Evolutionary conservation across 2,888 invertebrate species (phyloP), one percentile per base, ranked within the genome.

Genomic region (Agrochola lychnidis): DNA sequence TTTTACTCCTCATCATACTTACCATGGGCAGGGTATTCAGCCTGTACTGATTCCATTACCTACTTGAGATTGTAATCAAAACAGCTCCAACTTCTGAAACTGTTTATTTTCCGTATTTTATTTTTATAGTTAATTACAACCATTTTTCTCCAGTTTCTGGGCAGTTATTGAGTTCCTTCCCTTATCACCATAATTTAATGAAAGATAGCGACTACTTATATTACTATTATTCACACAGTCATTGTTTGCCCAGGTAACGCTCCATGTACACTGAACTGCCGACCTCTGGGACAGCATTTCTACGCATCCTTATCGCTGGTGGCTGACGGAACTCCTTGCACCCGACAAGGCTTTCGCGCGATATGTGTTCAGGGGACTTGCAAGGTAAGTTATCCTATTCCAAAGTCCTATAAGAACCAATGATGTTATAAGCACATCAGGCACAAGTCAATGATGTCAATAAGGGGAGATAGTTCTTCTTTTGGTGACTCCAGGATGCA

Each of bases 301-400:
- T 99, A 98, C 93, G 98, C 98, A 16, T 98, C 98, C 1, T 95
- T 99, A 78, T 98, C 98, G 88, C 97, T 98, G 82, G 98, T 98
- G 63, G 97, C 98, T 72, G 98, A 99, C 92, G 99, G 99, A 16
- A 98, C 98, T 56, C 96, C 97, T 0, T 99, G 99, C 91, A 97
- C 97, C 51, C 97, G 95, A 78, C 97, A 97, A 53, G 97, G 97
- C 10, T 97, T 96, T 61, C 97, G 97, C 74, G 98, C 98, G 80
- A 97, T 98, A 82, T 99, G 99, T 92, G 97, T 99, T 76, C 97
- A 98, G 86, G 99, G 98, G 81, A 96, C 97, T 90, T 99, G 99
- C 95, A 98, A 98, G 98, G 99, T 98, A 96, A 97, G 97, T 30
- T 42, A 73, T 72, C 16, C 1, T n/a, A 30, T 56, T 73, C 16